Base-by-base conservation (phyloP, 2,888 invertebrate species). In the Scaptomyza flava region DNA sequence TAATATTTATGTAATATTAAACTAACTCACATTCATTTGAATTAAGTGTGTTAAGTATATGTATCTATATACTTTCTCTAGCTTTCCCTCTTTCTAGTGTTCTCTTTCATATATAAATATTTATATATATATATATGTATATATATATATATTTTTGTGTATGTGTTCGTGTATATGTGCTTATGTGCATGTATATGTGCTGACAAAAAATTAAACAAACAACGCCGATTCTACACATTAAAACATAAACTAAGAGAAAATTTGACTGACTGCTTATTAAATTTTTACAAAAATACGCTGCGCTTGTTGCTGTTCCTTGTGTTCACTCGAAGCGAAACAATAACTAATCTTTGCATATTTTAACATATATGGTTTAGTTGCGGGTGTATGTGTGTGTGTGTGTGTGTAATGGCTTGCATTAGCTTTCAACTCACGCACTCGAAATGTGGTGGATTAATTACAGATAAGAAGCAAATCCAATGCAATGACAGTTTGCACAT, bases 1-100 rank as follows among this genome's bases (percentile, higher is more conserved):
- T 82, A 88, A 83, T 82, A 88, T 82, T 88, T 82, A 82, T 86
- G 63, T 83, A 83, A 82, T 82, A 88, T 88, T 82, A 82, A 83
- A 86, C 82, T 83, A 83, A 83, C 69, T 83, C 89, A 83, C 82
- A 83, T 88, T 83, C 89, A 75, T 83, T 88, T 83, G 84, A 83
- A 88, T 88, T 88, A 88, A 82, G 88, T 82, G 79, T 79, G 62
- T 70, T 61, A 58, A 67, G 80, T 66, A 71, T 68, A 69, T 67
- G 45, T 47, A 50, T 68, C 52, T 62, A 68, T 76, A 76, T 64
- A 72, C 62, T 64, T 60, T 1, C 6, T 34, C 33, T 50, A 47
- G 42, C 41, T 53, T 70, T 59, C 60, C 48, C 57, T 51, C 59
- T 46, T 38, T 57, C 46, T 54, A 47, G n/a, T 58, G 45, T 47